These are phyloP conservation scores for Ricordea florida DNA, from an alignment of 92 coral and sea anemone genomes.

Conservation along the genomic window DNA sequence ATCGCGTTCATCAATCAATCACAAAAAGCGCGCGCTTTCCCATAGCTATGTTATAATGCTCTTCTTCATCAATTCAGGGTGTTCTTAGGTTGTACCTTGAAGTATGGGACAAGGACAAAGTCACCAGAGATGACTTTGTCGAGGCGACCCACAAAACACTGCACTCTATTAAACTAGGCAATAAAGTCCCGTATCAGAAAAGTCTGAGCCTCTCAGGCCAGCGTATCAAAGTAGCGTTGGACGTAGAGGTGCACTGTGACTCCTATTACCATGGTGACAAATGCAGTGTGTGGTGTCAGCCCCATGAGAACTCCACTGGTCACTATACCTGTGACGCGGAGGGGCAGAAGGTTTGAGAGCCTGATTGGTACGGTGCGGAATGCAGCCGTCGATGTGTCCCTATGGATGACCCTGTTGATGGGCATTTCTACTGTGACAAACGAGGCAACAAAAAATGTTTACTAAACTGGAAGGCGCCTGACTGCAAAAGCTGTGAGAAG, in stretches of 20 bases:
- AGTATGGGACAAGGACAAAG: constrained; percentile 4
- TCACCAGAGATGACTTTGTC: constrained; percentile 1
- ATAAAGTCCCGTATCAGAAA: background rate
- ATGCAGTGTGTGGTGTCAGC: constrained; percentile 54
- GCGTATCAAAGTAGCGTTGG: background rate
- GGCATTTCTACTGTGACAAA: constrained; percentile 64
- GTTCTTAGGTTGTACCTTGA: background rate
- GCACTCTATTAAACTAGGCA: background rate
- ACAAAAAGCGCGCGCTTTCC: too few species aligned
- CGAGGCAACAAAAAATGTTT: constrained; percentile 65
- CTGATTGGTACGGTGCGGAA: constrained; percentile 56
- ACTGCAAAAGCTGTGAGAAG: constrained; percentile 30
- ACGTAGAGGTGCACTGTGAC: constrained; percentile 22
- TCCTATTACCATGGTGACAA: constrained; percentile 47
- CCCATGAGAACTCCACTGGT: constrained; percentile 38
- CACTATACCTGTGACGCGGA: constrained; percentile 39
- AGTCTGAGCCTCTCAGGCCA: background rate
- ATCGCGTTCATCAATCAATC: too few species aligned
- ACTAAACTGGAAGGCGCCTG: constrained; percentile 21
- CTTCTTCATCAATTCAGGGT: background rate
- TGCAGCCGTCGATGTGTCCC: constrained; percentile 69
- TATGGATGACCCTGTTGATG: constrained; percentile 33
- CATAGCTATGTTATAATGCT: too few species aligned
- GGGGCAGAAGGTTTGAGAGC: constrained; percentile 40
- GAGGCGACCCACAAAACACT: background rate